phyloP scores from a whole-genome alignment of 2,888 invertebrate species.

The Nymphalis polychloros region DNA sequence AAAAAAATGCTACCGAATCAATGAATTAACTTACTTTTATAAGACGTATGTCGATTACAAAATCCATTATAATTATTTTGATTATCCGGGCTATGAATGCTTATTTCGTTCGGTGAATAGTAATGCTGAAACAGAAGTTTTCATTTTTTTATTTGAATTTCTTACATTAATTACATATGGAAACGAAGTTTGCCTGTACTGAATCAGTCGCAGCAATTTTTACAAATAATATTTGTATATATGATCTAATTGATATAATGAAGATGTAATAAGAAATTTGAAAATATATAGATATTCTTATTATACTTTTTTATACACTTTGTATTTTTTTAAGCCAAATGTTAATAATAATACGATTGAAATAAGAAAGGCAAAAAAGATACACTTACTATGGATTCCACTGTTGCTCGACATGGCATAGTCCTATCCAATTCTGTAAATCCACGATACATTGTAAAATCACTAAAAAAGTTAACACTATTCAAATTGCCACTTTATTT shows the following conservation, averaged over 20 bases:
- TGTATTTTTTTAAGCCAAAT: too few relatives aligned
- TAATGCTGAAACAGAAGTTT: background rate
- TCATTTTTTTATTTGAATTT: background rate
- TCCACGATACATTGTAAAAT: background rate
- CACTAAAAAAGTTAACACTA: background rate
- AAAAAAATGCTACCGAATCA: too few relatives aligned
- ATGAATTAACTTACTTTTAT: background rate
- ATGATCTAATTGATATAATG: too few relatives aligned
- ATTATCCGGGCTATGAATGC: background rate
- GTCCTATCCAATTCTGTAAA: background rate
- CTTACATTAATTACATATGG: too few relatives aligned
- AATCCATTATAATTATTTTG: background rate
- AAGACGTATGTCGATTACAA: background rate
- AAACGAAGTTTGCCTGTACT: too few relatives aligned
- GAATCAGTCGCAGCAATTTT: too few relatives aligned
- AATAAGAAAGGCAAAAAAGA: background rate
- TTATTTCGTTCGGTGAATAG: background rate
- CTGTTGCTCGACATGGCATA: background rate
- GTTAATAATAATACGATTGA: too few relatives aligned
- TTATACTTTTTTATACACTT: too few relatives aligned
- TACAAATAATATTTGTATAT: too few relatives aligned
- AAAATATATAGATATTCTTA: too few relatives aligned
- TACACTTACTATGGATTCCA: slow-evolving; percentile 7
- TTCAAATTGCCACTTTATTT: background rate
- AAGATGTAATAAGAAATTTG: too few relatives aligned